A percentile compares a stretch with the other conserved stretches of the same genome.
Conservation (phyloP, 1,140 invertebrate genomes). For the Drosophila mayri region DNA sequence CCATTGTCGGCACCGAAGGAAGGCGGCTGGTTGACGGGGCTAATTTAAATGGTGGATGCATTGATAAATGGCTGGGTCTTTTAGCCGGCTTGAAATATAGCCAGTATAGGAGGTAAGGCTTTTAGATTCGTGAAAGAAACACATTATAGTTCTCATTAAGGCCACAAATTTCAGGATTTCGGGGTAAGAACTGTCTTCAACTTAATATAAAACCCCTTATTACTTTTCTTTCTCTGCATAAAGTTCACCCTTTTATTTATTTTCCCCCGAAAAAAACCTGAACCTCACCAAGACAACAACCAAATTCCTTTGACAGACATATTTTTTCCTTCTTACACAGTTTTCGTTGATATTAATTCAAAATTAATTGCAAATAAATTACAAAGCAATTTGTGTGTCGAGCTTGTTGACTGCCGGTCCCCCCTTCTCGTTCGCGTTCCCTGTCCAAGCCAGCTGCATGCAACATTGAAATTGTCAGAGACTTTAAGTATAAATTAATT, state of each 20-base stretch:
- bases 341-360: slow-evolving; percentile 73
- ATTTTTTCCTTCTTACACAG: slow-evolving; percentile 38
- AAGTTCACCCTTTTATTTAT: background rate
- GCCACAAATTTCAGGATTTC: background rate
- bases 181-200: background rate
- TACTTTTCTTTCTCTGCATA: background rate
- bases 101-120: background rate
- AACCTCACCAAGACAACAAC: slow-evolving; percentile 48
- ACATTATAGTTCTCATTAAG: slow-evolving; percentile 11
- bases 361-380: slow-evolving; percentile 84
- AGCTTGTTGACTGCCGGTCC: slow-evolving; percentile 31
- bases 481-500: slow-evolving; percentile 82
- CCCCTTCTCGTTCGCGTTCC: background rate
- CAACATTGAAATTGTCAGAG: slow-evolving; percentile 76
- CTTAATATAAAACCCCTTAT: background rate
- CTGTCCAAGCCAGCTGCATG: slow-evolving; percentile 65
- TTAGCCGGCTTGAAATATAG: background rate
- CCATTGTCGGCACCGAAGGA: slow-evolving; percentile 33
- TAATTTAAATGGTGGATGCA: slow-evolving; percentile 47
- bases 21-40: background rate
- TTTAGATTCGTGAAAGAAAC: slow-evolving; percentile 19
- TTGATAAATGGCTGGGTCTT: slow-evolving; percentile 37
- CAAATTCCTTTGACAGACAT: slow-evolving; percentile 64
- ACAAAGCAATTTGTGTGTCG: slow-evolving; percentile 81
- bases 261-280: background rate